Percentiles rank a stretch among this genome's conserved stretches.
phyloP scores from a whole-genome alignment of 2,113 vertebrate species.

The Xiphorhynchus elegans region DNA sequence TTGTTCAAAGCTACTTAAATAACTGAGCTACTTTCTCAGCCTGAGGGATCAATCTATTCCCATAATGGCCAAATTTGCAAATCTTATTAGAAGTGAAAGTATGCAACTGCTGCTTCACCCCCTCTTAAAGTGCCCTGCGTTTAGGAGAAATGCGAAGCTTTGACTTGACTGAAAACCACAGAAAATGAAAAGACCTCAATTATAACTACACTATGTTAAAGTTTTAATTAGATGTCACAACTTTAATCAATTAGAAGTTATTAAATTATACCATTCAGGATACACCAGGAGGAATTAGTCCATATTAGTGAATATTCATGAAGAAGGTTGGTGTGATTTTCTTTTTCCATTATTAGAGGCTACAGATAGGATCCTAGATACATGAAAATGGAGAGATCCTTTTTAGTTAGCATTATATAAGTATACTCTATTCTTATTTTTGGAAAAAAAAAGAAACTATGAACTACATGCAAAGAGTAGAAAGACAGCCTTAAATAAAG shows the following conservation, averaged over 20 bases:
- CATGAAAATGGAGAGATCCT: not conserved
- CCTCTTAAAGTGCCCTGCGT: not conserved
- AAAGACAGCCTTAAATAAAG: not conserved
- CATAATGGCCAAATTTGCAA: not conserved
- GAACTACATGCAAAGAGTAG: not conserved
- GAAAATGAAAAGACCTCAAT: not conserved
- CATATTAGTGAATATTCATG: not conserved
- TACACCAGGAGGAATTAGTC: not conserved
- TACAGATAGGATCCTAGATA: not conserved
- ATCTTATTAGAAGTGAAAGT: not conserved
- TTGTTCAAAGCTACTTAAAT: conserved; percentile 21
- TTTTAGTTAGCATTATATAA: not conserved
- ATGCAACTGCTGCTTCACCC: not conserved
- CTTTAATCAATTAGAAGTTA: not conserved
- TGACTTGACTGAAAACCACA: not conserved
- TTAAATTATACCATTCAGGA: not conserved
- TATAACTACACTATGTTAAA: not conserved
- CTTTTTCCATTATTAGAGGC: not conserved
- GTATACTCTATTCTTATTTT: not conserved
- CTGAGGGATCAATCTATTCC: not conserved
- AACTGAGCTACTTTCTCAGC: conserved; percentile 7
- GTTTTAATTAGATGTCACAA: not conserved
- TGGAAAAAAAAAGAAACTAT: not conserved
- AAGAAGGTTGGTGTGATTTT: not conserved
- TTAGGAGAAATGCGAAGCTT: not conserved